Conservation (phyloP, 2,797 vertebrate genomes). For the Mormyrus proboscirostris region DNA sequence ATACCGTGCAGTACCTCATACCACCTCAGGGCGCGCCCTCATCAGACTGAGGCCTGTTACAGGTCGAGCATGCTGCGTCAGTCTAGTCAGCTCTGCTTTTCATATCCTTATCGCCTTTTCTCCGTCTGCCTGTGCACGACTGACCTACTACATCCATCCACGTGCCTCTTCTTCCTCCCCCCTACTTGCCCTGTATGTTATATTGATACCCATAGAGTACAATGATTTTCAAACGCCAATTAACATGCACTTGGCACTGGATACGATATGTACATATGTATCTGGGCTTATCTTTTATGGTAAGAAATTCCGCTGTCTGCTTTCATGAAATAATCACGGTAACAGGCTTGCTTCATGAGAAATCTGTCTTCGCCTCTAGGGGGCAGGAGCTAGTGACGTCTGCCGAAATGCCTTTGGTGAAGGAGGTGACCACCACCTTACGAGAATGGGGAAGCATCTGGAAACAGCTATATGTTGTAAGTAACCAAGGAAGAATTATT, state of each 20-base stretch:
- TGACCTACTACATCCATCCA: neutral
- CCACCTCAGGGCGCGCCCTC: neutral
- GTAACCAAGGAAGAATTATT: neutral
- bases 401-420: slow-evolving; percentile 87
- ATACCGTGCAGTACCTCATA: neutral
- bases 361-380: slow-evolving; percentile 50
- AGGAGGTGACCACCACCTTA: slow-evolving; percentile 90
- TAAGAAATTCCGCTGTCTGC: neutral
- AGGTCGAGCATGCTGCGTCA: neutral
- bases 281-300: neutral
- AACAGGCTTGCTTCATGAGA: neutral
- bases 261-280: neutral
- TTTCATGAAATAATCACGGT: neutral
- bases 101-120: neutral
- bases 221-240: neutral
- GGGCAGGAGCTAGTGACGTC: slow-evolving; percentile 68
- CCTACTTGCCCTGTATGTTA: neutral
- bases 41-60: neutral
- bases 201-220: neutral
- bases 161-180: neutral
- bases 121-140: neutral
- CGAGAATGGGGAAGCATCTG: slow-evolving; percentile 96
- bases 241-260: neutral
- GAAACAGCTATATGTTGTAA: slow-evolving; percentile 92
- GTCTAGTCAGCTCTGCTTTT: neutral